Percentiles rank a stretch among this genome's conserved stretches.
phyloP scores from a whole-genome alignment of 2,888 invertebrate genomes.

The Slavum lentiscoides region DNA sequence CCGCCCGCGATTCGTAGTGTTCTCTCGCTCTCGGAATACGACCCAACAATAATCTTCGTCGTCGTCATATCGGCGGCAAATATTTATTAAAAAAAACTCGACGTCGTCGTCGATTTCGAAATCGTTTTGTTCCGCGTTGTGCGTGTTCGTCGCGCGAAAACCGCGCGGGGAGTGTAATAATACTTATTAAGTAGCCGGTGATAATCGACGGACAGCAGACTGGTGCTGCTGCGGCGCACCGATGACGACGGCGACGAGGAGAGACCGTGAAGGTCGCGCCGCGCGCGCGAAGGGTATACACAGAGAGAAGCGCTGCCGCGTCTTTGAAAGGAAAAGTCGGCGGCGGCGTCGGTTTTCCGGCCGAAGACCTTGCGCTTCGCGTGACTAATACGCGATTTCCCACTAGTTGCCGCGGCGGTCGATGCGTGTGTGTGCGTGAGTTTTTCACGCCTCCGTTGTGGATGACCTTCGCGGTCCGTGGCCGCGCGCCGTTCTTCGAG shows the following conservation, averaged over 20 bases:
- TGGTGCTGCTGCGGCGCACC: neutral
- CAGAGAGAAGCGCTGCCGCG: neutral
- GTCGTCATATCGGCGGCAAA: too few relatives aligned
- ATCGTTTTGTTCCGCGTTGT: too few relatives aligned
- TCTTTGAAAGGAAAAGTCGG: constrained; percentile 50
- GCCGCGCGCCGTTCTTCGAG: constrained; percentile 12
- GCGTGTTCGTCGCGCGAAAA: too few relatives aligned
- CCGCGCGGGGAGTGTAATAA: too few relatives aligned
- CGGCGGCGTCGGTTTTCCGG: constrained; percentile 36
- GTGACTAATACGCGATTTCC: constrained; percentile 52
- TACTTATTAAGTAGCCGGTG: too few relatives aligned
- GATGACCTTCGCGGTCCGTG: constrained; percentile 40
- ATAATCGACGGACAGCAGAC: too few relatives aligned
- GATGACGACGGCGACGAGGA: neutral
- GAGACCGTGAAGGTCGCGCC: neutral
- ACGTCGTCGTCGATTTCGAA: too few relatives aligned
- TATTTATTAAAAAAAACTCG: too few relatives aligned
- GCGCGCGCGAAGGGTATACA: constrained; percentile 9
- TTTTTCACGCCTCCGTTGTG: constrained; percentile 20
- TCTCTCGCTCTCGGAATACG: too few relatives aligned
- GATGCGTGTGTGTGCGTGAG: constrained; percentile 18
- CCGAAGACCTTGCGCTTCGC: constrained; percentile 53
- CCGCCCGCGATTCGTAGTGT: too few relatives aligned
- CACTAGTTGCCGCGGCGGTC: constrained; percentile 51
- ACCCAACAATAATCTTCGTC: too few relatives aligned